Percentiles rank a stretch among this genome's conserved stretches.
phyloP scores from a whole-genome alignment of 2,888 invertebrate genomes.

The Zygogramma bicolorata region DNA sequence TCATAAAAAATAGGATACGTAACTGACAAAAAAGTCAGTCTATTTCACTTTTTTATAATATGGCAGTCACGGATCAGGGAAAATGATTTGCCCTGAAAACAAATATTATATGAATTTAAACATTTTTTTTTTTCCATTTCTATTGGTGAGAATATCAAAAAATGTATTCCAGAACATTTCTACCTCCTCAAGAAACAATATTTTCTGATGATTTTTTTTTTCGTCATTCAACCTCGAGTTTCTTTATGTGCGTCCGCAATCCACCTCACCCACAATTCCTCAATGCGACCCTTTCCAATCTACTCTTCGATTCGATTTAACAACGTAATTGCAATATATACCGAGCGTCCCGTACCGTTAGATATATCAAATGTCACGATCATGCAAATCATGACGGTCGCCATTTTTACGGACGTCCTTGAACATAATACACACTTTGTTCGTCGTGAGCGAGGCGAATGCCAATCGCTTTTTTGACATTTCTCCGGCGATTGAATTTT shows the following conservation, averaged over 20 bases:
- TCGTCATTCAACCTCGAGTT: neutral
- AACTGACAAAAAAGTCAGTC: too few species aligned
- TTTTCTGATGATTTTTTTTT: neutral
- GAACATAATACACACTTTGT: conserved; percentile 32
- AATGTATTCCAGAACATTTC: too few species aligned
- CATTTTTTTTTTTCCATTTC: too few species aligned
- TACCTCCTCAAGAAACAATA: too few species aligned
- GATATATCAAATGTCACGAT: conserved; percentile 42
- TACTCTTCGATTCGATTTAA: conserved; percentile 14
- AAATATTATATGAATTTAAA: too few species aligned
- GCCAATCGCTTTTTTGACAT: conserved; percentile 24
- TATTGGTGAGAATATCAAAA: too few species aligned
- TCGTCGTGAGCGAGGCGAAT: conserved; percentile 23
- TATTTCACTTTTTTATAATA: too few species aligned
- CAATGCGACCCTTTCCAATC: conserved; percentile 3
- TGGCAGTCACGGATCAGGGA: too few species aligned
- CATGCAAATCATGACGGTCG: conserved; percentile 43
- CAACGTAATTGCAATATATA: conserved; percentile 34
- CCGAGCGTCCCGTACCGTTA: conserved; percentile 35
- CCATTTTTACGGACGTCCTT: conserved; percentile 40
- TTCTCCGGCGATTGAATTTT: conserved; percentile 14
- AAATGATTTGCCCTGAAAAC: too few species aligned
- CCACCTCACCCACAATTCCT: conserved; percentile 4
- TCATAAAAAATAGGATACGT: too few species aligned
- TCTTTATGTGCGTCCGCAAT: neutral